A percentile compares a stretch with the other conserved stretches of the same genome.
Evolutionary conservation across 2,888 invertebrate species (phyloP).

Genomic region (Leptinotarsa rubiginosa): DNA sequence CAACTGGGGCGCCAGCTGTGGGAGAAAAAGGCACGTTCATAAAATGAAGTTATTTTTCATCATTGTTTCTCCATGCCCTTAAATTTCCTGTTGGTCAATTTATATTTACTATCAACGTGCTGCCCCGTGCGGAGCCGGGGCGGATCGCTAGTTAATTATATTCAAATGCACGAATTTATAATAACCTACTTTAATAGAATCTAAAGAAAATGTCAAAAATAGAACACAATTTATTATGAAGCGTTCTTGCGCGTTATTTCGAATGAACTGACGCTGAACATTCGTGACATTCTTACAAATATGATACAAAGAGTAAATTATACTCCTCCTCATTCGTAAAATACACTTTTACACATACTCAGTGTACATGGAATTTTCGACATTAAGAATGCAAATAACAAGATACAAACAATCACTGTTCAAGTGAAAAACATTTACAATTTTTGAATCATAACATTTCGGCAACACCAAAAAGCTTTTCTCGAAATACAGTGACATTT

Average conservation of each 20-base stretch:
- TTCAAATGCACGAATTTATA: too few relatives aligned
- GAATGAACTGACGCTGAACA: neutral
- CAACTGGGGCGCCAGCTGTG: too few relatives aligned
- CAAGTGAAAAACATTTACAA: neutral
- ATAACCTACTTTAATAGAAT: too few relatives aligned
- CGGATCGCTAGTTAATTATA: too few relatives aligned
- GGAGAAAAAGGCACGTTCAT: too few relatives aligned
- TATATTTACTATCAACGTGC: too few relatives aligned
- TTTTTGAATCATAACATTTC: neutral
- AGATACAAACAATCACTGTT: neutral
- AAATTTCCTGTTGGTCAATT: too few relatives aligned
- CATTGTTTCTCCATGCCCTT: too few relatives aligned
- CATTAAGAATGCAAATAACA: neutral
- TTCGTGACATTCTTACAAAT: neutral
- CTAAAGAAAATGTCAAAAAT: neutral
- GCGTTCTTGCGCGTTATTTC: neutral
- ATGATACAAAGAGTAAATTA: neutral
- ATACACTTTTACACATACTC: neutral
- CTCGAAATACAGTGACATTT: slow-evolving; percentile 48
- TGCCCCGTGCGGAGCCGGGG: too few relatives aligned
- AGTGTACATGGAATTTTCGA: neutral
- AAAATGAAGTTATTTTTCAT: too few relatives aligned
- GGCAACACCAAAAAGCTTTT: slow-evolving; percentile 22
- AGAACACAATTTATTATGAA: slow-evolving; percentile 8
- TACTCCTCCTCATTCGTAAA: neutral